A percentile compares a stretch with the other conserved stretches of the same genome.
Conservation (phyloP, 2,113 vertebrate genomes). For the Meriones unguiculatus region DNA sequence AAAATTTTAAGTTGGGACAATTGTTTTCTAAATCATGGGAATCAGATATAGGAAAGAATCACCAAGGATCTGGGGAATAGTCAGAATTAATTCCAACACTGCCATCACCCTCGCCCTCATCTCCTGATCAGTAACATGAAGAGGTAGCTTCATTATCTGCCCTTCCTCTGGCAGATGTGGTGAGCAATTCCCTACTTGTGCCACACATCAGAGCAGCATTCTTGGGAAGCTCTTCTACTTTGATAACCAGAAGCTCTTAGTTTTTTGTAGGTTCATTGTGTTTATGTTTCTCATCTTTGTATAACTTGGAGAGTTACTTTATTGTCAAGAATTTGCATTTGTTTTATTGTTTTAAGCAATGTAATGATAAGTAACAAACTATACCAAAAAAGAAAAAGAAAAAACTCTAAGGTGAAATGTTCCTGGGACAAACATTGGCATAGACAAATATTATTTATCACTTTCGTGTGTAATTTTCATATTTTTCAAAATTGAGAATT, state of each 20-base stretch:
- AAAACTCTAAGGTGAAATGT: constrained; percentile 15
- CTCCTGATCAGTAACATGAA: neutral
- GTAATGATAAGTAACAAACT: constrained; percentile 50
- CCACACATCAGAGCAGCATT: neutral
- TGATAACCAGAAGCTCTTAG: neutral
- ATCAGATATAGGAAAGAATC: neutral
- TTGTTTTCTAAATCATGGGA: neutral
- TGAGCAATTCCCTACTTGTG: neutral
- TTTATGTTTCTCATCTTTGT: neutral
- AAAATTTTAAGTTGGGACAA: neutral
- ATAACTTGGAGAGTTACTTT: neutral
- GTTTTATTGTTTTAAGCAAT: neutral
- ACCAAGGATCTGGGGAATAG: neutral
- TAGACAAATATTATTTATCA: constrained; percentile 23
- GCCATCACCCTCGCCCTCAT: neutral
- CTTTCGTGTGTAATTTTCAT: neutral
- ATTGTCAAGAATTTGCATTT: neutral
- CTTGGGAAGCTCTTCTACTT: neutral
- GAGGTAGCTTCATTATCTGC: neutral
- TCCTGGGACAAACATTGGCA: neutral
- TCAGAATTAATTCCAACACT: neutral
- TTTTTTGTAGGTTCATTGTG: neutral
- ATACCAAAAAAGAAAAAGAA: neutral
- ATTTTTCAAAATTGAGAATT: constrained; percentile 1
- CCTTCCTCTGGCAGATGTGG: neutral